These are phyloP conservation scores for Geococcyx californianus DNA, from an alignment of 2,113 vertebrate species.

Conservation along the genomic window DNA sequence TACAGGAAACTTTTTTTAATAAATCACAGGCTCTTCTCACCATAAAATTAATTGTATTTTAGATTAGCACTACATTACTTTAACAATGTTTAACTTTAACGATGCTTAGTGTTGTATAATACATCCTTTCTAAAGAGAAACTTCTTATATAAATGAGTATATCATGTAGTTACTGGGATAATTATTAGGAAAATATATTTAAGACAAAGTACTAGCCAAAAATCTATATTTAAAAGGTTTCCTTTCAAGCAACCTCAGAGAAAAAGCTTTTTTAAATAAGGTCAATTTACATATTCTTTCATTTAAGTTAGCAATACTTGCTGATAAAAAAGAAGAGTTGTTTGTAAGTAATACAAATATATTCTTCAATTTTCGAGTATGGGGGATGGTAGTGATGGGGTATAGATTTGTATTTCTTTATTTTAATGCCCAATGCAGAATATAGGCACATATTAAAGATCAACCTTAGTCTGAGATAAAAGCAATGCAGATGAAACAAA, in stretches of 20 bases:
- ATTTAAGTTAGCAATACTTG: neutral
- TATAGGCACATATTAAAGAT: neutral
- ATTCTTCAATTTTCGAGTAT: neutral
- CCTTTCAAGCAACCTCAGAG: neutral
- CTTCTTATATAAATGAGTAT: neutral
- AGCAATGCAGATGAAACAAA: neutral
- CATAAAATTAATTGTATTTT: neutral
- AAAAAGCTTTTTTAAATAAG: neutral
- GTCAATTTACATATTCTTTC: neutral
- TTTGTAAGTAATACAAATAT: neutral
- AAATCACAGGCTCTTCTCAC: neutral
- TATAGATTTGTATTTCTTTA: no score
- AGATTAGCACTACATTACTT: neutral
- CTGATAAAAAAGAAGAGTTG: neutral
- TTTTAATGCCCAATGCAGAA: neutral
- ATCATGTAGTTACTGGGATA: neutral
- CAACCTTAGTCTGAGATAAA: neutral
- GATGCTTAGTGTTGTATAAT: neutral
- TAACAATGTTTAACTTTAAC: neutral
- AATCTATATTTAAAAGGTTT: neutral
- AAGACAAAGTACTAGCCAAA: neutral
- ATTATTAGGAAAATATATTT: neutral
- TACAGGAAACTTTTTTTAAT: neutral
- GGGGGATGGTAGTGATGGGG: no score
- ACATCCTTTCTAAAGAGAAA: neutral